A percentile compares a stretch with the other conserved stretches of the same genome.
Conservation (phyloP, 2,113 vertebrate genomes). For the Puffinus mauretanicus region DNA sequence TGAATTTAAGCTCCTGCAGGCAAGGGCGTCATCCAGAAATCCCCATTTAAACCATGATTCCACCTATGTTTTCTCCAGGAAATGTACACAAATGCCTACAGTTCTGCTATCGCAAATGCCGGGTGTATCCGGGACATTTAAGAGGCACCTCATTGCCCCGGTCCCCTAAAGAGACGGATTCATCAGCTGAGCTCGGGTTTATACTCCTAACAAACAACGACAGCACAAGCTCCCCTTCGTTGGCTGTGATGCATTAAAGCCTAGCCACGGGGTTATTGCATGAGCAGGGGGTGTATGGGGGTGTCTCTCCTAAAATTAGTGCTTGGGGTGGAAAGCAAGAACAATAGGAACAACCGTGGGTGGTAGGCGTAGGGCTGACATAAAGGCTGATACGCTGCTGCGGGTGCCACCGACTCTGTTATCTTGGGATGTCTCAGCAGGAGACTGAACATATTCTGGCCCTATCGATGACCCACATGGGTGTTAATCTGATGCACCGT, state of each 20-base stretch:
- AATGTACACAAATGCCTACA: neutral
- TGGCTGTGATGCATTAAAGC: neutral
- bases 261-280: neutral
- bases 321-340: neutral
- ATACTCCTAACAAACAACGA: neutral
- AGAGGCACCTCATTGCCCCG: neutral
- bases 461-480: neutral
- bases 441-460: neutral
- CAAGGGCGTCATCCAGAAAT: neutral
- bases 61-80: neutral
- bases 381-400: neutral
- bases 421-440: neutral
- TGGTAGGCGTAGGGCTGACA: neutral
- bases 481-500: neutral
- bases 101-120: neutral
- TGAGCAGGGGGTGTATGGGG: accelerated
- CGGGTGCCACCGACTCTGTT: neutral
- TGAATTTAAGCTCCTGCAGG: neutral
- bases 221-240: accelerated
- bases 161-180: neutral
- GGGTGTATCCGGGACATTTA: neutral
- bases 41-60: neutral
- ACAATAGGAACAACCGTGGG: neutral
- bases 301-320: neutral
- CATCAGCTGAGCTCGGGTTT: neutral